phyloP scores from a whole-genome alignment of 2,888 invertebrate species.

The Oscheius sp. region DNA sequence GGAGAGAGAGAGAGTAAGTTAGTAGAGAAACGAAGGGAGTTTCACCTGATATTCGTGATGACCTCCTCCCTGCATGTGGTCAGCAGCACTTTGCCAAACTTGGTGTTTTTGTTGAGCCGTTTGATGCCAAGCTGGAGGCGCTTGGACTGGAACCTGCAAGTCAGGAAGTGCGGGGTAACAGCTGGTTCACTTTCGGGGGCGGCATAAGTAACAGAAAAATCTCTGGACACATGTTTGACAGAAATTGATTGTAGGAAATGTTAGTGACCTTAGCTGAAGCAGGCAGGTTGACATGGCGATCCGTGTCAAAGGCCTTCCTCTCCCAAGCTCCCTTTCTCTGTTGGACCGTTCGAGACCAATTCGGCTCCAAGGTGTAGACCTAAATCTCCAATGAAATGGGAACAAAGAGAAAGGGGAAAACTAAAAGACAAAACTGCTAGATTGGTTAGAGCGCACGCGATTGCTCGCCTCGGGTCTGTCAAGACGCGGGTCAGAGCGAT shows the following conservation, averaged over 20 bases:
- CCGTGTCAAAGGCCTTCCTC: constrained; percentile 57
- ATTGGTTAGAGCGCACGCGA: constrained; percentile 1
- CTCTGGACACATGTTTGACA: neutral
- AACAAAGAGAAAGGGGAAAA: constrained; percentile 1
- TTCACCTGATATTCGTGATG: constrained; percentile 31
- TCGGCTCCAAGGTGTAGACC: constrained; percentile 63
- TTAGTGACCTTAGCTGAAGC: constrained; percentile 58
- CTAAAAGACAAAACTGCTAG: neutral
- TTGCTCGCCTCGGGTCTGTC: constrained; percentile 43
- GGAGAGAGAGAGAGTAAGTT: neutral
- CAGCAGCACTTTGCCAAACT: constrained; percentile 62
- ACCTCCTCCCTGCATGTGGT: constrained; percentile 42
- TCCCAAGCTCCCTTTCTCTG: constrained; percentile 64
- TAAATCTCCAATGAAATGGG: constrained; percentile 30
- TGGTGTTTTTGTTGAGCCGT: constrained; percentile 55
- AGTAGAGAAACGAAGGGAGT: neutral
- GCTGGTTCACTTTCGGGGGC: constrained; percentile 20
- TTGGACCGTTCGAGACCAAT: constrained; percentile 64
- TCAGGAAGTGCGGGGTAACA: constrained; percentile 23
- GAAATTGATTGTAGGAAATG: neutral
- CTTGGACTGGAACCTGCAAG: constrained; percentile 46
- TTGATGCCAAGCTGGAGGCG: constrained; percentile 62
- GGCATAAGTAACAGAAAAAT: constrained; percentile 26
- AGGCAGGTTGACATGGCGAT: constrained; percentile 58
- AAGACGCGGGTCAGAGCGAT: constrained; percentile 54